Base-by-base conservation (phyloP, 1,140 invertebrate genomes). In the Drosophila tsacasi region DNA sequence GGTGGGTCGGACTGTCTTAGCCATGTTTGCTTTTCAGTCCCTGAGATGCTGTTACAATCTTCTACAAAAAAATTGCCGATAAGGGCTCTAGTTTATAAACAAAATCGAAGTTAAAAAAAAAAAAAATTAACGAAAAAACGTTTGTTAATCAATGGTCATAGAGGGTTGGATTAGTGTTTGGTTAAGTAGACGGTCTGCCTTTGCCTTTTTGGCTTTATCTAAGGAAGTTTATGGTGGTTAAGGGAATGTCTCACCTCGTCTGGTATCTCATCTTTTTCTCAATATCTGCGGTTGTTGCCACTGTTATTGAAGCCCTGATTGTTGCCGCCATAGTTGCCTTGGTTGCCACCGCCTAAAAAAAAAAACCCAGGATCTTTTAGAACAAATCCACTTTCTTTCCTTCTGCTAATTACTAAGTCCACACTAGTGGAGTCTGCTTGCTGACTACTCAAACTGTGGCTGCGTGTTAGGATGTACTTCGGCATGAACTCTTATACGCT, bases 311-410 rank as follows among this genome's bases (percentile, higher is more conserved):
- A 93, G 75, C 92, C 92, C 78, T 92, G 90, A 92, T 91, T 90
- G 72, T 91, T 91, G 58, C 92, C 91, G 62, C 94, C 93, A 79
- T 95, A 95, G 81, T 94, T 86, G 79, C 94, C 95, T 92, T 97
- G 86, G 62, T 91, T 91, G 55, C 86, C 84, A 84, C 81, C 83
- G 73, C 84, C 84, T 87, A 89, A 67, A 91, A 91, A 64, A 68
- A 59, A 69, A 59, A 87, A 67, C 44, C 47, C 63, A 57, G 49
- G 39, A 47, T 71, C 49, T 63, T 57, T 71, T 68, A 62, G 55
- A 81, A 74, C 72, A 67, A 61, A 79, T 49, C 71, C 44, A 72
- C 66, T 61, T 37, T 47, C n/a, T 61, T 44, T 47, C n/a, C 58
- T 44, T 57, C 79, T 52, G 25, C 63, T 63, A 52, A 54, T 17